These are phyloP conservation scores for Fabriciana adippe DNA, from an alignment of 2,888 invertebrate species.

Conservation along the genomic window DNA sequence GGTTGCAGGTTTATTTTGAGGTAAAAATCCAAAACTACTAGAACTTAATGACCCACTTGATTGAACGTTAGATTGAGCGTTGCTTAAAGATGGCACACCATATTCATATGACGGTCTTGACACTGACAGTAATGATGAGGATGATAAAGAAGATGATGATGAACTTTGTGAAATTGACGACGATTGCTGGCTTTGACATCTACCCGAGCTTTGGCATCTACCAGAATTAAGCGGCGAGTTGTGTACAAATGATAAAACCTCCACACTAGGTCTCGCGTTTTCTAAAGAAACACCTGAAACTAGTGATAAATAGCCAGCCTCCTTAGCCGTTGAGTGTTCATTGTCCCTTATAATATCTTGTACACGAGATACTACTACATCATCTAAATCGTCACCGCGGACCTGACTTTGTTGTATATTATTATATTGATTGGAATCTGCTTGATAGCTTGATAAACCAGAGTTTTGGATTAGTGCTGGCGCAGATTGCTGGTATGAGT, in stretches of 20 bases:
- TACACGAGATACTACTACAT: slow-evolving; percentile 62
- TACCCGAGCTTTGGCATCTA: no score
- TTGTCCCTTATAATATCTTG: slow-evolving; percentile 69
- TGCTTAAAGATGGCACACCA: slow-evolving; percentile 53
- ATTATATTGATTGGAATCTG: slow-evolving; percentile 66
- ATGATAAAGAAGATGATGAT: slow-evolving; percentile 44
- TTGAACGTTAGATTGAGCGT: slow-evolving; percentile 15
- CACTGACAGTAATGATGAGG: slow-evolving; percentile 42
- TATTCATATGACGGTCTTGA: slow-evolving; percentile 46
- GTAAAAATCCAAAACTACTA: slow-evolving; percentile 57
- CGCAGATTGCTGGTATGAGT: slow-evolving; percentile 45
- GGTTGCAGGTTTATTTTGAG: slow-evolving; percentile 59
- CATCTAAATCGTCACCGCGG: slow-evolving; percentile 63
- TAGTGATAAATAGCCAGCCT: slow-evolving; percentile 66
- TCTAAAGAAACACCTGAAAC: slow-evolving; percentile 72
- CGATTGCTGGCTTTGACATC: slow-evolving; percentile 18
- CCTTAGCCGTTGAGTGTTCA: slow-evolving; percentile 68
- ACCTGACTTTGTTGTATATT: slow-evolving; percentile 50
- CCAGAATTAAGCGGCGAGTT: slow-evolving; percentile 50
- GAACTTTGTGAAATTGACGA: slow-evolving; percentile 25
- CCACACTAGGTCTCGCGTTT: slow-evolving; percentile 70
- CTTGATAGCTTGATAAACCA: slow-evolving; percentile 53
- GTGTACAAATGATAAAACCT: slow-evolving; percentile 71
- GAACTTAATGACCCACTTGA: slow-evolving; percentile 14
- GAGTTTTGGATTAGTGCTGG: slow-evolving; percentile 13